Base-by-base conservation (phyloP, 2,888 invertebrate genomes). In the Habroteleia sp. region DNA sequence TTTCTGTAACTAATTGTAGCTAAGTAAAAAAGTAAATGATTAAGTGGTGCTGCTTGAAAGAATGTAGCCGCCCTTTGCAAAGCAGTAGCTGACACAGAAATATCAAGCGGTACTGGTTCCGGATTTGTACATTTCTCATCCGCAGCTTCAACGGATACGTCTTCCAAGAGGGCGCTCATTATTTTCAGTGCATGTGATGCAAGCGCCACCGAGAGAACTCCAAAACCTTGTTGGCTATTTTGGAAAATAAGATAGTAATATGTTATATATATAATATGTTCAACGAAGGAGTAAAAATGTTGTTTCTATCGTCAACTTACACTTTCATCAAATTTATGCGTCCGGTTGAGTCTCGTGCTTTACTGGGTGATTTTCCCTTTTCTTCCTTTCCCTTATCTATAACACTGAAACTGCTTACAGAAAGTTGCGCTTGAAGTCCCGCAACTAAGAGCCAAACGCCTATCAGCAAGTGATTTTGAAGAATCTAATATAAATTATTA, bases 1-100 rank as follows among this genome's bases (percentile, higher is more conserved):
- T 97, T 97, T 82, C 96, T 93, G 89, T 97, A 97, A 79, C 96
- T 94, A 27, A 97, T 95, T 2, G 96, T 95, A 13, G 97, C 96
- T 63, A 97, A 89, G 72, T 95, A 95, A 78, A 97, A 96, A 44
- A 97, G 89, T n/a, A 97, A 89, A 89, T 95, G 94, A 83, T 94
- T 95, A 48, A 96, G 87, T 1, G 94, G 94, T 11, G 94, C 93
- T 4, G 93, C 92, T 48, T 91, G 90, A 17, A 94, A 91, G 33
- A 96, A 91, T 1, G 93, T 90, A 27, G 93, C 92, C 10, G 94
- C 93, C 75, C 96, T 89, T 84, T 93, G 92, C 46, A 93, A 90
- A 11, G 94, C 94, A 1, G 93, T 91, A 80, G 92, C 92, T 58
- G 93, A 91, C 1, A 91, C 91, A 68, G 92, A 89, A 44, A 94